Conservation (phyloP, 2,888 invertebrate species). For the Acleris emargana region DNA sequence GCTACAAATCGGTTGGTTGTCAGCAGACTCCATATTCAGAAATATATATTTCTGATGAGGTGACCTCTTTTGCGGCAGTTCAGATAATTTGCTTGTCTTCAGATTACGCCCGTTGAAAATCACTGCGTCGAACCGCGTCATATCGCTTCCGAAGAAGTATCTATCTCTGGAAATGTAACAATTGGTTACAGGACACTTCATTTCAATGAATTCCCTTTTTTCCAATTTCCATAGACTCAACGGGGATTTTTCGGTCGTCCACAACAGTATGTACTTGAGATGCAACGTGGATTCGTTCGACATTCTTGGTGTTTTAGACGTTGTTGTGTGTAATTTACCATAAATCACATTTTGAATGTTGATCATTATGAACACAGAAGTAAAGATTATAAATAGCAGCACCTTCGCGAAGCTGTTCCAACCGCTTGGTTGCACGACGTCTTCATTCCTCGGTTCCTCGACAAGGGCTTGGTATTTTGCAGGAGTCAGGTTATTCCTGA, state of each 20-base stretch:
- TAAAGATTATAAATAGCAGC: too few relatives aligned
- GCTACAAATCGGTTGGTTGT: conserved; percentile 54
- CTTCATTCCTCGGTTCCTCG: too few relatives aligned
- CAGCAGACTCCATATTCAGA: conserved; percentile 60
- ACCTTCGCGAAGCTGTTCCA: too few relatives aligned
- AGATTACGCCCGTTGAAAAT: conserved; percentile 41
- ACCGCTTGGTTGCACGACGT: too few relatives aligned
- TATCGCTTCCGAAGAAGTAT: neutral
- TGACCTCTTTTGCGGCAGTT: conserved; percentile 48
- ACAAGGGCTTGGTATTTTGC: too few relatives aligned
- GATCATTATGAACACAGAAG: too few relatives aligned
- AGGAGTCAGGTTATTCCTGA: too few relatives aligned
- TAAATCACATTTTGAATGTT: too few relatives aligned
- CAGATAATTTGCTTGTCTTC: neutral
- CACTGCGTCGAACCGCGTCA: conserved; percentile 45
- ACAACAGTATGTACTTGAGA: conserved; percentile 27
- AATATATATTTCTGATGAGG: conserved; percentile 62
- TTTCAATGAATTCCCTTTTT: conserved; percentile 16
- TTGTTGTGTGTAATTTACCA: too few relatives aligned
- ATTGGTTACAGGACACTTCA: conserved; percentile 16
- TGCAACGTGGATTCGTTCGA: neutral
- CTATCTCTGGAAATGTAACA: conserved; percentile 24
- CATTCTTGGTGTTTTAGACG: neutral
- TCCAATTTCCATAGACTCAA: conserved; percentile 11
- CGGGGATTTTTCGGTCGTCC: conserved; percentile 13